A percentile compares a stretch with the other conserved stretches of the same genome.
phyloP scores from a whole-genome alignment of 1,140 invertebrate species.

The Goniozus legneri region DNA sequence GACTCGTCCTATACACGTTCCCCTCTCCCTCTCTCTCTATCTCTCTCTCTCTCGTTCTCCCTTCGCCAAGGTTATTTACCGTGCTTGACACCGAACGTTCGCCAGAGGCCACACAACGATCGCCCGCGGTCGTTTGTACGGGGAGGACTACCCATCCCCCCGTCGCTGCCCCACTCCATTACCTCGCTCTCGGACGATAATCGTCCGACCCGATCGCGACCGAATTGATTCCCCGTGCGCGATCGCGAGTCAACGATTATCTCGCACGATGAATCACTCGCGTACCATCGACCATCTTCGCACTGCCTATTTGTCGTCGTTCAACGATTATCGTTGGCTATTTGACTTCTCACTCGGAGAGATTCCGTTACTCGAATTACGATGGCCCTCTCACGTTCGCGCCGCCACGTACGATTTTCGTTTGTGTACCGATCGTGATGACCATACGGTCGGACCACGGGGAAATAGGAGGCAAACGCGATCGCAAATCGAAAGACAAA shows the following conservation, averaged over 20 bases:
- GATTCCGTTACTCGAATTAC: not conserved
- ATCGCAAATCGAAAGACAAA: too few species aligned
- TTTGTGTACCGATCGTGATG: too few species aligned
- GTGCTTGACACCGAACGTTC: not conserved
- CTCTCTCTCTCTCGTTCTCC: too few species aligned
- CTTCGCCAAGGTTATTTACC: not conserved
- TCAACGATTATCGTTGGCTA: not conserved
- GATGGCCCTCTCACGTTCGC: too few species aligned
- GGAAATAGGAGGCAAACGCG: too few species aligned
- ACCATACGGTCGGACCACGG: too few species aligned
- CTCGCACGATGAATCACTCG: constrained; percentile 5
- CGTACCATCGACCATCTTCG: not conserved
- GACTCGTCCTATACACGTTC: constrained; percentile 14
- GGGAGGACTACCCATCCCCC: not conserved
- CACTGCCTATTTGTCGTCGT: not conserved
- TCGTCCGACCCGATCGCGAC: constrained; percentile 1
- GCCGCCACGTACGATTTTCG: too few species aligned
- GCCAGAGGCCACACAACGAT: not conserved
- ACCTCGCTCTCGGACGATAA: not conserved
- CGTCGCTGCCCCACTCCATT: not conserved
- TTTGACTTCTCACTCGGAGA: not conserved
- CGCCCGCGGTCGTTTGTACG: not conserved
- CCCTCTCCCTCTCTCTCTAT: too few species aligned
- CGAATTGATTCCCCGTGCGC: constrained; percentile 23
- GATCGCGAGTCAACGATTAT: constrained; percentile 14